Base-by-base conservation (phyloP, 2,113 vertebrate species). In the Pteruthius melanotis region DNA sequence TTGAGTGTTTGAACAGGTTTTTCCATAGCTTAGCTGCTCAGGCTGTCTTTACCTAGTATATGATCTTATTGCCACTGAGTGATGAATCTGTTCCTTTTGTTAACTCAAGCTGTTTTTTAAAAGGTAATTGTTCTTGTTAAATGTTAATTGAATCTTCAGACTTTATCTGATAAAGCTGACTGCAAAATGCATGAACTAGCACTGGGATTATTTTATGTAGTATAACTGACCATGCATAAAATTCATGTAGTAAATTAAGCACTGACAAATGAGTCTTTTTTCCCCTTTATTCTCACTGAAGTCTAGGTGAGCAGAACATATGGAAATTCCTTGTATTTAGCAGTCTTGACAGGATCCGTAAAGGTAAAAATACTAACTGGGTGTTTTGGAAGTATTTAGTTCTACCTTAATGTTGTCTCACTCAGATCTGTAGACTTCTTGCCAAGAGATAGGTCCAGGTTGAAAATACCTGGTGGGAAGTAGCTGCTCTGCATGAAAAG, bases 181-280 rank as follows among this genome's bases (percentile, higher is more conserved):
- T 49, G 64, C 66, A 94, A 90, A 92, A 90, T 72, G 52, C 44
- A 56, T 74, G 60, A 50, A 49, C 49, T 0, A 0, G 47, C 28
- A 3, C 81, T 69, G 44, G 27, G 24, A 28, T 88, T 94, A 35
- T 70, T 94, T 91, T 83, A 19, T 68, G 21, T 39, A 26, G 21
- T 90, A 11, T 94, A 90, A 96, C 71, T 80, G 91, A 83, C 79
- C 54, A 49, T 77, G 68, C 75, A 70, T 94, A 91, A 81, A 83
- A 93, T 83, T 90, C 37, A 22, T 28, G 24, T 70, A 66, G 71
- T 77, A 88, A 88, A 83, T 80, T 77, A 80, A 88, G 54, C 22
- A 24, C 50, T 81, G 64, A 86, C 22, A 87, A 92, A 68, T 90
- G 42, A 80, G 30, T 69, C 50, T 85, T 85, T 86, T 80, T n/a